phyloP scores from a whole-genome alignment of 2,888 invertebrate species.

The Cephus nigrinus region DNA sequence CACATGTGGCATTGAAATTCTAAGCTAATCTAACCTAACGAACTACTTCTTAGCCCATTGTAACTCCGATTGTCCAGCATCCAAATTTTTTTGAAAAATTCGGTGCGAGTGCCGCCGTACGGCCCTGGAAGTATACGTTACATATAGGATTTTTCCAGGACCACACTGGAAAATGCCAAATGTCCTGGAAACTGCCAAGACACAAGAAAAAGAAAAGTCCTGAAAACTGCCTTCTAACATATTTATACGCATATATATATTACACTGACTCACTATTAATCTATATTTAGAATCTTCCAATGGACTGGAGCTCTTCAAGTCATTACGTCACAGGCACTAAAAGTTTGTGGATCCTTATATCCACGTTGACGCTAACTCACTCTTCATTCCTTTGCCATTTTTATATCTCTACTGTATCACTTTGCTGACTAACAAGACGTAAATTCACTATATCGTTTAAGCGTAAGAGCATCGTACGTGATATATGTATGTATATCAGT shows the following conservation, averaged over 20 bases:
- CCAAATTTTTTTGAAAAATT: too few relatives aligned
- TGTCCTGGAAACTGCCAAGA: too few relatives aligned
- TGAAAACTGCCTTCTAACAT: too few relatives aligned
- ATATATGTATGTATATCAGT: neutral
- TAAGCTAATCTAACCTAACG: too few relatives aligned
- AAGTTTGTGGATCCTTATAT: neutral
- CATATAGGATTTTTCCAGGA: too few relatives aligned
- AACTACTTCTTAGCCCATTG: too few relatives aligned
- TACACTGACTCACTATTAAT: neutral
- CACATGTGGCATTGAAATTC: too few relatives aligned
- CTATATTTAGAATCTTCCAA: neutral
- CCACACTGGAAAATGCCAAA: too few relatives aligned
- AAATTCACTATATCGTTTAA: neutral
- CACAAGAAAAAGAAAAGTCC: too few relatives aligned
- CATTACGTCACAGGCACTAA: neutral
- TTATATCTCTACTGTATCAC: neutral
- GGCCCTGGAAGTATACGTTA: too few relatives aligned
- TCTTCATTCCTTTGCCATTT: neutral
- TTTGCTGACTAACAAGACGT: neutral
- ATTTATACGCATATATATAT: neutral
- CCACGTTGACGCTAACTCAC: neutral
- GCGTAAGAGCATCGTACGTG: neutral
- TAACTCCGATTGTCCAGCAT: too few relatives aligned
- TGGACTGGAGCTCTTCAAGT: neutral
- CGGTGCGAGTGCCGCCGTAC: too few relatives aligned